phyloP scores from a whole-genome alignment of 2,888 invertebrate species.

The Helleia helle region DNA sequence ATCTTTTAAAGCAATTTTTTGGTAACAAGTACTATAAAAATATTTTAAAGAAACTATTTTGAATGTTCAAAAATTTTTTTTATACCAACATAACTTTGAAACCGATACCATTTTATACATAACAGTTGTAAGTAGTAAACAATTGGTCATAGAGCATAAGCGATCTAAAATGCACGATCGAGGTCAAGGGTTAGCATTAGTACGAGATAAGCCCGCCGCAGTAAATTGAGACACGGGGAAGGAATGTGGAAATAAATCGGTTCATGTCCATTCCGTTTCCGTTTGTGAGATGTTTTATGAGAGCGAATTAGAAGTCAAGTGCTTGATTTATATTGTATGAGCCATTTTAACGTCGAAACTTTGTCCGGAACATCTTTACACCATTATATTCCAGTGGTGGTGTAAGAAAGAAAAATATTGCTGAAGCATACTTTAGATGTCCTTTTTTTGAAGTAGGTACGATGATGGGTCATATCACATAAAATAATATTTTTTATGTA shows the following conservation, averaged over 20 bases:
- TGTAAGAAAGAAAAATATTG: too few relatives aligned
- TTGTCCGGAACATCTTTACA: background rate
- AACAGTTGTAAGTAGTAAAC: conserved; percentile 52
- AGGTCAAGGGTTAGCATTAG: conserved; percentile 40
- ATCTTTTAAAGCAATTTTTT: too few relatives aligned
- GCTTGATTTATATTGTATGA: conserved; percentile 7
- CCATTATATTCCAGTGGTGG: too few relatives aligned
- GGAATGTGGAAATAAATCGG: conserved; percentile 23
- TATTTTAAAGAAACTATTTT: too few relatives aligned
- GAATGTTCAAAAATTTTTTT: too few relatives aligned
- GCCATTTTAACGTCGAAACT: background rate
- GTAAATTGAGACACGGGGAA: conserved; percentile 24
- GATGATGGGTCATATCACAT: too few relatives aligned
- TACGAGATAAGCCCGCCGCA: conserved; percentile 28
- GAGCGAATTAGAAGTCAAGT: conserved; percentile 8
- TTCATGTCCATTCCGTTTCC: conserved; percentile 21
- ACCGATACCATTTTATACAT: too few relatives aligned
- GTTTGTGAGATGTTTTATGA: conserved; percentile 15
- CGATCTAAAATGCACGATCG: conserved; percentile 40
- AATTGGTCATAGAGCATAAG: conserved; percentile 51
- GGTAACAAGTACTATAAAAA: too few relatives aligned
- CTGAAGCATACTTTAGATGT: too few relatives aligned
- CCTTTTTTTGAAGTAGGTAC: too few relatives aligned
- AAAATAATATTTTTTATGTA: too few relatives aligned
- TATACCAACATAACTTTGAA: too few relatives aligned